Conservation (phyloP, 1,140 invertebrate species). For the Metaphire vulgaris region DNA sequence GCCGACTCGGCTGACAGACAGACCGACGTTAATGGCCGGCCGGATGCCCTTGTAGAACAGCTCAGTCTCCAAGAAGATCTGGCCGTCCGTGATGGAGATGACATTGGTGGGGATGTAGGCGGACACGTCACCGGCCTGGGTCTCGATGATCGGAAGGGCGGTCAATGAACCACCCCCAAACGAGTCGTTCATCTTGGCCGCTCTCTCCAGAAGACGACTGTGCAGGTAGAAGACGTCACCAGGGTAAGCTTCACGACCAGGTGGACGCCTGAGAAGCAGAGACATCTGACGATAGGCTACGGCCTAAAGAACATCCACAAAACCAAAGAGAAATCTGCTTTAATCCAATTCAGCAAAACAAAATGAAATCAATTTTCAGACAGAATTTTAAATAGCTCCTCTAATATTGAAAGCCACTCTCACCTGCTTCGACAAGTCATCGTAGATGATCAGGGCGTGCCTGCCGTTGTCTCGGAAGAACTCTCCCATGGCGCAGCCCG, state of each 20-base stretch:
- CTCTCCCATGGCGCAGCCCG: constrained; percentile 99
- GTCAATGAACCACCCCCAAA: constrained; percentile 96
- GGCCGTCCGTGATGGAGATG: constrained; percentile 99
- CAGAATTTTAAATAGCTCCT: too few species aligned
- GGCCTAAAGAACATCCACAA: constrained; percentile 61
- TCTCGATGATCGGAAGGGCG: constrained; percentile 97
- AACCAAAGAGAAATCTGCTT: too few species aligned
- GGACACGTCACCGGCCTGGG: constrained; percentile 98
- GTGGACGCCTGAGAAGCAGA: constrained; percentile 93
- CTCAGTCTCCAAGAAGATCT: constrained; percentile 99
- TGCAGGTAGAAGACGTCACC: constrained; percentile 99
- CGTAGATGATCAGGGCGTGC: constrained; percentile 99
- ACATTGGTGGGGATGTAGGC: constrained; percentile 99
- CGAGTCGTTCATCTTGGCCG: constrained; percentile 94
- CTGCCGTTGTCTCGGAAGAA: constrained; percentile 99
- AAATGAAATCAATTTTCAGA: too few species aligned
- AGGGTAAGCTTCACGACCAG: constrained; percentile 99
- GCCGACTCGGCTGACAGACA: constrained; percentile 98
- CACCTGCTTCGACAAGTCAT: constrained; percentile 97
- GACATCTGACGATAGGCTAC: constrained; percentile 99
- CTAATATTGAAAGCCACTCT: too few species aligned
- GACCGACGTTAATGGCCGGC: constrained; percentile 99
- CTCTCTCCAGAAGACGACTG: constrained; percentile 96
- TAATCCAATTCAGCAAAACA: too few species aligned
- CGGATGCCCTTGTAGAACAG: constrained; percentile 98